Conservation (phyloP, 2,888 invertebrate genomes). For the Oxystoma pomonae region DNA sequence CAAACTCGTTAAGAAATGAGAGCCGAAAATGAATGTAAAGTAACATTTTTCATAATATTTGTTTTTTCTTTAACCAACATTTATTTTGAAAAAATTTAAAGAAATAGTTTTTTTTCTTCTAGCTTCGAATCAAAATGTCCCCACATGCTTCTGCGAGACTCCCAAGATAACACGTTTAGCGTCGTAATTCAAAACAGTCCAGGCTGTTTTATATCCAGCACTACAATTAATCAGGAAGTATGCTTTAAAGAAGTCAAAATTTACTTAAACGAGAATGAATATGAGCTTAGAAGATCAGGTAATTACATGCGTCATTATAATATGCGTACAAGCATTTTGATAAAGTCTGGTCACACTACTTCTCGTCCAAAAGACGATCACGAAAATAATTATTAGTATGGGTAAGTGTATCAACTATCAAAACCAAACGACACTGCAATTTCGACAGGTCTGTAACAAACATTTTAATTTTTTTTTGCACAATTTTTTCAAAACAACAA, state of each 20-base stretch:
- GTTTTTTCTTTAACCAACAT: neutral
- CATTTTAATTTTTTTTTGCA: too few species aligned
- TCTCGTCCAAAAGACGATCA: too few species aligned
- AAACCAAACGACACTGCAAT: too few species aligned
- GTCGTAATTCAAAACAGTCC: conserved; percentile 56
- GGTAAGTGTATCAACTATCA: too few species aligned
- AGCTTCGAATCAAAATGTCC: conserved; percentile 76
- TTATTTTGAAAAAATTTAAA: neutral
- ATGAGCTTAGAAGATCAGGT: conserved; percentile 54
- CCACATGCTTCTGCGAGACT: conserved; percentile 69
- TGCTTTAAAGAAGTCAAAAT: conserved; percentile 56
- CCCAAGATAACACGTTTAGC: conserved; percentile 65
- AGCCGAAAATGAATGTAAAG: neutral
- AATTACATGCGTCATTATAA: too few species aligned
- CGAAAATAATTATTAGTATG: too few species aligned
- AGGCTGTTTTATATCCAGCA: conserved; percentile 47
- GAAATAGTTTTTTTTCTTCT: conserved; percentile 30
- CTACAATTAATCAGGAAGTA: conserved; percentile 43
- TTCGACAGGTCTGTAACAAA: too few species aligned
- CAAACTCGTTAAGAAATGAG: too few species aligned
- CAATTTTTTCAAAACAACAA: too few species aligned
- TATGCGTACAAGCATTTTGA: too few species aligned
- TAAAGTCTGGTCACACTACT: too few species aligned
- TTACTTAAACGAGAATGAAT: conserved; percentile 68
- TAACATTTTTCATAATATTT: neutral